Conservation (phyloP, 2,113 vertebrate genomes). For the Lepidothrix coronata region DNA sequence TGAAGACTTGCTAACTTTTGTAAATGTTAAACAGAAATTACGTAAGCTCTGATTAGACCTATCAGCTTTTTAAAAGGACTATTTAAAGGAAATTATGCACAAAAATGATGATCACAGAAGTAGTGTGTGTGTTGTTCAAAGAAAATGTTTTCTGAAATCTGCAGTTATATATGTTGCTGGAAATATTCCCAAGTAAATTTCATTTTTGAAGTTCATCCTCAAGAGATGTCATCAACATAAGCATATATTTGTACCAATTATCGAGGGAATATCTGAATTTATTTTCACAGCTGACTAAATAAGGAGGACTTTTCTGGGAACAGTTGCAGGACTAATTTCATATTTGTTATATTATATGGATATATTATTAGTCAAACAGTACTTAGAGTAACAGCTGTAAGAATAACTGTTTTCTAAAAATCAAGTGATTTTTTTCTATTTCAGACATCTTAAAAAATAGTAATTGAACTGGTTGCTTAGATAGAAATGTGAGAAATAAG, state of each 20-base stretch:
- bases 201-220: neutral
- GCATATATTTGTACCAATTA: neutral
- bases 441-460: neutral
- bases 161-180: neutral
- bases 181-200: neutral
- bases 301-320: neutral
- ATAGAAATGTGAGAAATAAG: neutral
- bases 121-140: fast-evolving
- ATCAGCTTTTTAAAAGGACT: neutral
- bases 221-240: neutral
- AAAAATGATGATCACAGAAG: neutral
- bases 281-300: slow-evolving; percentile 11
- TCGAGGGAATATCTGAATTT: neutral
- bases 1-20: neutral
- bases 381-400: neutral
- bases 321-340: neutral
- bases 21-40: slow-evolving; percentile 34
- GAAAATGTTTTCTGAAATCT: neutral
- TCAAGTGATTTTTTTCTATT: neutral
- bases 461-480: neutral
- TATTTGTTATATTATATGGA: neutral
- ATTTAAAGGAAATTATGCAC: neutral
- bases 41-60: neutral
- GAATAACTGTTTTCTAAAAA: neutral
- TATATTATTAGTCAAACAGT: neutral